Evolutionary conservation across 2,888 invertebrate species (phyloP).

Genomic region (Orchestes rusci): DNA sequence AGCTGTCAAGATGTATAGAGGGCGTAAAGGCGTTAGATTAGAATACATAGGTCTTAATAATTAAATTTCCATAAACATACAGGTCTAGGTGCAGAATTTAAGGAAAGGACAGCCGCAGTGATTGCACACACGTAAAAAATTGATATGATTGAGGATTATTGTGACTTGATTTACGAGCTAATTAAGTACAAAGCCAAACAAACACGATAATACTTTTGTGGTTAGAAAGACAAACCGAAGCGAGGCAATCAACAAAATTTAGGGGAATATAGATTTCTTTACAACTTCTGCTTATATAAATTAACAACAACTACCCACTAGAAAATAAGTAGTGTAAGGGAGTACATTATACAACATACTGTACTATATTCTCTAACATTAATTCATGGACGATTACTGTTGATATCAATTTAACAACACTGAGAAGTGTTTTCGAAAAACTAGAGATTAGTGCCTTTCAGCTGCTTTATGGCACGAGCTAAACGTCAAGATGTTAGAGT

Average conservation of each 20-base stretch:
- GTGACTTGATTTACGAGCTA: slow-evolving; percentile 24
- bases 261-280: too few relatives aligned
- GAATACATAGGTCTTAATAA: slow-evolving; percentile 19
- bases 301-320: slow-evolving; percentile 24
- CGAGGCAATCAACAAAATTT: too few relatives aligned
- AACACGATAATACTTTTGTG: slow-evolving; percentile 15
- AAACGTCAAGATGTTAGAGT: too few relatives aligned
- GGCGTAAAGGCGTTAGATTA: slow-evolving; percentile 23
- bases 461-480: too few relatives aligned
- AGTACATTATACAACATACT: slow-evolving; percentile 33
- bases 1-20: slow-evolving; percentile 14
- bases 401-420: slow-evolving; percentile 35
- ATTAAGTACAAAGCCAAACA: slow-evolving; percentile 30
- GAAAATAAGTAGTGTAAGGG: slow-evolving; percentile 32
- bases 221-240: slow-evolving; percentile 14
- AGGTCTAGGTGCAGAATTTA: too few relatives aligned
- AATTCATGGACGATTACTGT: slow-evolving; percentile 41
- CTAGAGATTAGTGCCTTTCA: too few relatives aligned
- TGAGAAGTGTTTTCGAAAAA: slow-evolving; percentile 41
- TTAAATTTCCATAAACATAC: too few relatives aligned
- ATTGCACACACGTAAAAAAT: slow-evolving; percentile 34
- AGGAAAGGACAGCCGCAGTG: slow-evolving; percentile 28
- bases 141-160: slow-evolving; percentile 33
- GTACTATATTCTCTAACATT: slow-evolving; percentile 37
- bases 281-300: too few relatives aligned